phyloP scores from a whole-genome alignment of 30 jellyfish, hydroid and myxozoan genomes.

The Chrysaora quinquecirrha region DNA sequence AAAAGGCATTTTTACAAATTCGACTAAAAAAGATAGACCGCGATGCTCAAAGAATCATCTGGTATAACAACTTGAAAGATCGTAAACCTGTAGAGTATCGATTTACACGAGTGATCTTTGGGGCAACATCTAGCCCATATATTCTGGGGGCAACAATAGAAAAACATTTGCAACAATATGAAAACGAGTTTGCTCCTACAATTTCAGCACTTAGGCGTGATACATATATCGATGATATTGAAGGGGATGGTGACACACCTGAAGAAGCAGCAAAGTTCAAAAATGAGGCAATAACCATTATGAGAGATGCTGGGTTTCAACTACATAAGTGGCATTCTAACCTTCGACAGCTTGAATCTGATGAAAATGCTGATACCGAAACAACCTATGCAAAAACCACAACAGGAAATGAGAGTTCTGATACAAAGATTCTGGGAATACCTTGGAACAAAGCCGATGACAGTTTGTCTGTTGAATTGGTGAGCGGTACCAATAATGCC shows the following conservation, averaged over 20 bases:
- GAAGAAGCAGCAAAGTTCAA: background rate
- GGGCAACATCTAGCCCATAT: no score
- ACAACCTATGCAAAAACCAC: background rate
- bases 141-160: no score
- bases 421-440: background rate
- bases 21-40: no score
- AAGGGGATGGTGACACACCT: background rate
- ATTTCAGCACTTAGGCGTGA: no score
- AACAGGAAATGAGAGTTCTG: background rate
- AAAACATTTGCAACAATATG: no score
- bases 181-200: no score
- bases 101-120: no score
- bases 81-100: no score
- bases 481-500: background rate
- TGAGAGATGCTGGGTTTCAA: constrained; percentile 26
- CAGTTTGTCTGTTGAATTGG: background rate
- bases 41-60: no score
- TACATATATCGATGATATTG: constrained; percentile 35
- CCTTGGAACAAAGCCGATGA: background rate
- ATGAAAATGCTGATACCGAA: background rate
- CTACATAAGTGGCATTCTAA: constrained; percentile 71
- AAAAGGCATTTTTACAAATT: no score
- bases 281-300: constrained; percentile 13
- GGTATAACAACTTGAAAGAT: no score
- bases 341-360: constrained; percentile 13